Base-by-base conservation (phyloP, 2,113 vertebrate species). In the Siniperca knerii region DNA sequence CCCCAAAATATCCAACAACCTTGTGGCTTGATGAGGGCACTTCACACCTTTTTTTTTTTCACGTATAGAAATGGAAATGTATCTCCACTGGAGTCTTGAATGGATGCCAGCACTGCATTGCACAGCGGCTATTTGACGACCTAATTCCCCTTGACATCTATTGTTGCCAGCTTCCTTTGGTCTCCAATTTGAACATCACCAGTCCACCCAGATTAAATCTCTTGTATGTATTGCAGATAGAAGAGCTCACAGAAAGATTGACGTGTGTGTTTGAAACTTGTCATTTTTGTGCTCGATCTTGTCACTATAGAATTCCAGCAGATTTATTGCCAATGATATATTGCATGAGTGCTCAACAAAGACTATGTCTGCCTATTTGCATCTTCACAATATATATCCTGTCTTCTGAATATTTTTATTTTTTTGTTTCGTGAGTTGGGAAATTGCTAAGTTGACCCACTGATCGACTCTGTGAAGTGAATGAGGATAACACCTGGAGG, bases 11-110 rank as follows among this genome's bases (percentile, higher is more conserved):
- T 33, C 75, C 84, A 86, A 87, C 90, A 90, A 88, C 77, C 83
- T 89, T 73, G 75, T 64, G 68, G 40, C 75, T 86, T 70, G 69
- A 89, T 85, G 81, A 62, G 81, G 84, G 69, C 72, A 90, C 82
- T 94, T 95, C 40, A 87, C 94, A 91, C 92, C 81, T 86, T 86
- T 69, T 82, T 87, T 25, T 89, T 85, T 86, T 75, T 70, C 79
- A 89, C 86, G 87, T 91, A 94, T 94, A 95, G 82, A 82, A 71
- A 94, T 95, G 93, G 89, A 94, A 94, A 95, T 93, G 74, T 29
- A 4, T 69, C 85, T 67, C 78, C 18, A 44, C 33, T 89, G 76
- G 66, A 81, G 76, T n/a, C 58, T 77, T 84, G 83, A 91, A 89
- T 91, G 62, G 75, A 90, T 83, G 40, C n/a, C 58, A 48, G 66